Base-by-base conservation (phyloP, 2,888 invertebrate species). In the Carabus problematicus region DNA sequence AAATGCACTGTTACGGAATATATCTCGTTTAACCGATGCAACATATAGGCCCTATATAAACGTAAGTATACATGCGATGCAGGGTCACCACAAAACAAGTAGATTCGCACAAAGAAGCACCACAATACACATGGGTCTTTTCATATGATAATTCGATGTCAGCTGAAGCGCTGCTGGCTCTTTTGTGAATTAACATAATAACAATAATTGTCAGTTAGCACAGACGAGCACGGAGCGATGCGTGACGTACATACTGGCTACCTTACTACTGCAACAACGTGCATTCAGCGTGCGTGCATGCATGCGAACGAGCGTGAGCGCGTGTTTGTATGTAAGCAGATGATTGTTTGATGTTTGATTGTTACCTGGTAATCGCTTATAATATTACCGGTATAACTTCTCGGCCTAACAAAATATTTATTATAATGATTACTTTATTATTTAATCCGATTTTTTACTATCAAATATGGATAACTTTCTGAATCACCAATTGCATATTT, bases 161-260 rank as follows among this genome's bases (percentile, higher is more conserved):
- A 64, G 63, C 42, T 64, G 64, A 64, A 45, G 55, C 29, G 55
- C 64, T 45, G 55, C 56, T 19, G 64, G 64, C 55, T 64, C 64
- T 64, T 52, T 64, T 56, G 64, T 56, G 49, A 43, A 64, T 64
- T 64, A 64, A 56, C 64, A 64, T 64, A 64, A 64, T 56, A 64
- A 64, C 64, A 64, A 64, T 64, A 56, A 64, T 64, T 64, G 64
- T 64, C 64, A 64, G 64, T 64, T 64, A 56, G 16, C 64, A 56
- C 43, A 64, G 64, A 64, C 56, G 39, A 45, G 56, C 29, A 29
- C 40, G 40, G 55, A 64, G 55, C 55, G 52, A 14, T 52, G 52
- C 52, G 52, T 52, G 52, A 52, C 52, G 52, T 52, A 16, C 19
- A 16, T 52, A 52, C 29, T 6, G 29, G 6, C 29, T 29, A 29